Base-by-base conservation (phyloP, 1,140 invertebrate genomes). In the Neoseiulus cucumeris region DNA sequence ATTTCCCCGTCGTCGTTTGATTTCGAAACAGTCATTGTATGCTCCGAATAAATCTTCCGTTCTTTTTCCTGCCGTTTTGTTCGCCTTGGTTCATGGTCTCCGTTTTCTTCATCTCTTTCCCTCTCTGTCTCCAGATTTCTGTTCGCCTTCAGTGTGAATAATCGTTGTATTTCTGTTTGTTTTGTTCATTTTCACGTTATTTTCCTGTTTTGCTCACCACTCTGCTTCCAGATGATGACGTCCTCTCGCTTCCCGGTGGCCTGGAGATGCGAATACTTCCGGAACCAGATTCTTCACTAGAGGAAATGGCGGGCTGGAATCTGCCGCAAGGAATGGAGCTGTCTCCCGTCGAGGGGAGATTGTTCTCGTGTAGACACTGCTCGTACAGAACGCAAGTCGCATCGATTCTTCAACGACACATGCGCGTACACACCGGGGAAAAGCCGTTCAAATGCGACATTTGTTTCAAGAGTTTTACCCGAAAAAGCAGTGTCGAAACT, bases 381-480 rank as follows among this genome's bases (percentile, higher is more conserved):
- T 33, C 51, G 12, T 59, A 59, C 9, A 25, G 22, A 25, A 59
- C 51, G 4, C 51, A 29, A 9, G 51, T 59, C 9, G 51, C 51
- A 9, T 59, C 51, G 17, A 59, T 59, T 14, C 33, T 59, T 12
- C 51, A 59, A 33, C 14, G 51, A 17, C 51, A 59, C 51, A 59
- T 59, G 51, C 51, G 51, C 4, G 51, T 75, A 44, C 74, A 75
- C 65, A 74, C 73, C 7, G 72, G 73, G 42, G 70, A 73, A 64
- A 77, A 77, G 65, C 74, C 74, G 7, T 75, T 73, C 65, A 64
- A 66, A 1, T 75, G 74, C 65, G 70, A 71, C 20, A 65, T 73
- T 14, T 91, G 89, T 75, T 87, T 87, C 64, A 91, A 91, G 75
- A 89, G 86, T 44, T 92, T 91, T 76, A 89, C 51, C 68, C 87